phyloP scores from a whole-genome alignment of 2,113 vertebrate genomes.

The Marcusenius ussheri region DNA sequence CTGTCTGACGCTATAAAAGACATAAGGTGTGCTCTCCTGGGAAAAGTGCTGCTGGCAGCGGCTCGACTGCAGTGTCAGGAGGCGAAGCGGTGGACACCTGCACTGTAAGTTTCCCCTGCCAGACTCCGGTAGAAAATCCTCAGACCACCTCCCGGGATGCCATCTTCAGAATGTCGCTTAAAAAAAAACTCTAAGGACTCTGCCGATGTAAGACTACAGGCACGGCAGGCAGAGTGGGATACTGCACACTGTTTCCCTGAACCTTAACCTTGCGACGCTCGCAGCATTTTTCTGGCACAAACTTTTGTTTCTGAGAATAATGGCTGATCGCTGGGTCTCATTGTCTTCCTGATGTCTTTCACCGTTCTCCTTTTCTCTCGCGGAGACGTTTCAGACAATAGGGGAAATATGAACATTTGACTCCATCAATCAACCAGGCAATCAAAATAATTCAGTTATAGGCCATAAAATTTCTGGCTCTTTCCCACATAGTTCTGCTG shows the following conservation, averaged over 20 bases:
- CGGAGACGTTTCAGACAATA: constrained; percentile 30
- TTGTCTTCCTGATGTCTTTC: constrained; percentile 20
- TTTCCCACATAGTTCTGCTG: constrained; percentile 48
- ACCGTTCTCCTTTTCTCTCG: not conserved
- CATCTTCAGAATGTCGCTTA: constrained; percentile 19
- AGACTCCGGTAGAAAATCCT: not conserved
- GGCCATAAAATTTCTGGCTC: constrained; percentile 58
- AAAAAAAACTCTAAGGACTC: constrained; percentile 19
- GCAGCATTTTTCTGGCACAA: constrained; percentile 8
- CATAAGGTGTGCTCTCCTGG: not conserved
- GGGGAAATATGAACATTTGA: constrained; percentile 56
- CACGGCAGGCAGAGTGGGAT: constrained; percentile 13
- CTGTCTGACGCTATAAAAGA: not conserved
- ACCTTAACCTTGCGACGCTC: not conserved
- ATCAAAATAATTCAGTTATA: constrained; percentile 71
- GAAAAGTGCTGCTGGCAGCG: not conserved
- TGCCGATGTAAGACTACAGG: constrained; percentile 35
- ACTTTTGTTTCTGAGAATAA: constrained; percentile 18
- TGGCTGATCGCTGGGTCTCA: constrained; percentile 7
- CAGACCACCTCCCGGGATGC: constrained; percentile 6
- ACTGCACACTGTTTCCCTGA: constrained; percentile 11
- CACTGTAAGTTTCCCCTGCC: not conserved
- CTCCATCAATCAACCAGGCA: constrained; percentile 65
- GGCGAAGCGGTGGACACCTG: not conserved
- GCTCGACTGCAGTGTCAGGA: not conserved